These are phyloP conservation scores for Marmota monax DNA, from an alignment of 2,113 vertebrate genomes.

Conservation along the genomic window DNA sequence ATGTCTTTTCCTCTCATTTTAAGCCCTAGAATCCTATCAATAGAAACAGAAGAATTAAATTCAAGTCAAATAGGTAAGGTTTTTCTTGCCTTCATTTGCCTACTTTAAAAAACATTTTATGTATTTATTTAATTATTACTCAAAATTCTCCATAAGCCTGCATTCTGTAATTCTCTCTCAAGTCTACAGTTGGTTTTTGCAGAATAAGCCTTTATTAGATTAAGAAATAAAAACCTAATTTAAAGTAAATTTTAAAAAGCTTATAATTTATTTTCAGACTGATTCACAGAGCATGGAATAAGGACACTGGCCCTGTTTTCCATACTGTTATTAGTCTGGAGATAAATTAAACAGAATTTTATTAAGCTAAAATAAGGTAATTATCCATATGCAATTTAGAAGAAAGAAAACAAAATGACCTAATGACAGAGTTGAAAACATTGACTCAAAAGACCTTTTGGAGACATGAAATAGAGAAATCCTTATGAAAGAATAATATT, in stretches of 20 bases:
- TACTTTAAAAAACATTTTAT: not conserved
- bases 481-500: not conserved
- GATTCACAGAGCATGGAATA: not conserved
- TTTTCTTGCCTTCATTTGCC: not conserved
- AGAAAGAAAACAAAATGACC: slow-evolving; percentile 20
- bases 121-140: not conserved
- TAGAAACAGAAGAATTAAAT: not conserved
- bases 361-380: not conserved
- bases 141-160: not conserved
- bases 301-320: not conserved
- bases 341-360: not conserved
- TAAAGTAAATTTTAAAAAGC: not conserved
- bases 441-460: not conserved
- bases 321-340: not conserved
- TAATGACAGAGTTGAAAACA: not conserved
- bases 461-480: not conserved
- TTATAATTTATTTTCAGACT: not conserved
- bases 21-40: not conserved
- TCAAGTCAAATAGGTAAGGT: not conserved
- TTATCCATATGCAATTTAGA: not conserved
- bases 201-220: slow-evolving; percentile 20
- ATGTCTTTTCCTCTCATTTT: not conserved
- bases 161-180: not conserved
- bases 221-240: not conserved
- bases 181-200: not conserved